These are phyloP conservation scores for Leptopilina myrica DNA, from an alignment of 2,888 invertebrate species.

Conservation along the genomic window DNA sequence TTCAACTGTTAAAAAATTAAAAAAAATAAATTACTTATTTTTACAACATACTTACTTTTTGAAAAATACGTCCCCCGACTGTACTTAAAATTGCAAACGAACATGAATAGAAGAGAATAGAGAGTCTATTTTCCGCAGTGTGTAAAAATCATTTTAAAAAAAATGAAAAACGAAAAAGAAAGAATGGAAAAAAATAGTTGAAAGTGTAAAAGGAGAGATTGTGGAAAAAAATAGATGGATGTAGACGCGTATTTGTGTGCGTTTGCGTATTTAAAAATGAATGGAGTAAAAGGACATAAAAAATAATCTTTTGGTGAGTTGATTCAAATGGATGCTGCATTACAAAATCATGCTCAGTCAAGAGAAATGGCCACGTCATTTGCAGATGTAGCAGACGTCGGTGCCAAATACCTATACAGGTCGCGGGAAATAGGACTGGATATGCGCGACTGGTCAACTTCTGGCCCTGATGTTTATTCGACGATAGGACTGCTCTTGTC, in stretches of 20 bases:
- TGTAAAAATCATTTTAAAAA: no score
- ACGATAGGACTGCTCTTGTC: slow-evolving; percentile 70
- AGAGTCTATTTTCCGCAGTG: no score
- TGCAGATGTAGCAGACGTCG: slow-evolving; percentile 51
- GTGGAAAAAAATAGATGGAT: neutral
- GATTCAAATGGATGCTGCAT: slow-evolving; percentile 32
- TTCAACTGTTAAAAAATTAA: no score
- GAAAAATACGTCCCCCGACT: no score
- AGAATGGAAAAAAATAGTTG: neutral
- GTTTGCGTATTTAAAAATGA: neutral
- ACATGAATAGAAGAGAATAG: no score
- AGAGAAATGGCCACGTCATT: slow-evolving; percentile 48
- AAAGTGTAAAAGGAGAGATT: neutral
- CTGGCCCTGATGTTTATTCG: slow-evolving; percentile 72
- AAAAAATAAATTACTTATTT: no score
- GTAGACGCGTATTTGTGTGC: neutral
- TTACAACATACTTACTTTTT: no score
- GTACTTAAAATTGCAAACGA: no score
- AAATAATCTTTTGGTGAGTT: slow-evolving; percentile 21
- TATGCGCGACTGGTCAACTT: slow-evolving; percentile 66
- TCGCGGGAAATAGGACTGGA: slow-evolving; percentile 54
- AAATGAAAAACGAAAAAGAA: no score
- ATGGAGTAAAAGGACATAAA: neutral
- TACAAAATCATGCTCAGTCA: slow-evolving; percentile 44
- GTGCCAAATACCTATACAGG: slow-evolving; percentile 61